phyloP scores from a whole-genome alignment of 2,797 vertebrate species.

The Morus bassanus region DNA sequence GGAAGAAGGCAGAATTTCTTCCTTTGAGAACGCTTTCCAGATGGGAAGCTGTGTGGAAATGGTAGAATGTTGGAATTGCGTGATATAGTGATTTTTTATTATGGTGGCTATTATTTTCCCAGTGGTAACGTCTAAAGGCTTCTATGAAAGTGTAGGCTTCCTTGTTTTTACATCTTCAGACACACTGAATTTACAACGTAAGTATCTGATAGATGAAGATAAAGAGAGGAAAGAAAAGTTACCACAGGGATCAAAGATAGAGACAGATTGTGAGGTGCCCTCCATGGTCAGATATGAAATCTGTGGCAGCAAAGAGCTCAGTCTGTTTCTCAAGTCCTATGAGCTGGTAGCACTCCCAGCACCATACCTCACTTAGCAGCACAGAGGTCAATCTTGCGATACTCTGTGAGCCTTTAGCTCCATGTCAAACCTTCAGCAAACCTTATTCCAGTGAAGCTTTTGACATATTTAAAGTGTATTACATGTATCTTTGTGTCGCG shows the following conservation, averaged over 20 bases:
- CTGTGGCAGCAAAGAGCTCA: neutral
- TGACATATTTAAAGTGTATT: conserved; percentile 15
- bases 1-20: neutral
- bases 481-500: neutral
- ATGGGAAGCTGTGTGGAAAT: neutral
- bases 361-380: neutral
- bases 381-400: neutral
- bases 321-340: neutral
- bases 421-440: neutral
- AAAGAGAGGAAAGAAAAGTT: neutral
- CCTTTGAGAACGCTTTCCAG: neutral
- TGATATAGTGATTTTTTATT: neutral
- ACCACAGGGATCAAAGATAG: neutral
- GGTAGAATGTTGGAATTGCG: neutral
- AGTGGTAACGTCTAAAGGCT: neutral
- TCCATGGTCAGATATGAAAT: neutral
- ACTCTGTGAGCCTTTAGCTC: neutral
- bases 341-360: neutral
- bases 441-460: neutral
- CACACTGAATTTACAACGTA: neutral
- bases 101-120: neutral
- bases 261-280: neutral
- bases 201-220: neutral
- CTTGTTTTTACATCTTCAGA: neutral
- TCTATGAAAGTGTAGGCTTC: neutral